Evolutionary conservation across 2,113 vertebrate species (phyloP), one percentile per base, ranked within the genome.

Genomic region (Gymnarchus niloticus): DNA sequence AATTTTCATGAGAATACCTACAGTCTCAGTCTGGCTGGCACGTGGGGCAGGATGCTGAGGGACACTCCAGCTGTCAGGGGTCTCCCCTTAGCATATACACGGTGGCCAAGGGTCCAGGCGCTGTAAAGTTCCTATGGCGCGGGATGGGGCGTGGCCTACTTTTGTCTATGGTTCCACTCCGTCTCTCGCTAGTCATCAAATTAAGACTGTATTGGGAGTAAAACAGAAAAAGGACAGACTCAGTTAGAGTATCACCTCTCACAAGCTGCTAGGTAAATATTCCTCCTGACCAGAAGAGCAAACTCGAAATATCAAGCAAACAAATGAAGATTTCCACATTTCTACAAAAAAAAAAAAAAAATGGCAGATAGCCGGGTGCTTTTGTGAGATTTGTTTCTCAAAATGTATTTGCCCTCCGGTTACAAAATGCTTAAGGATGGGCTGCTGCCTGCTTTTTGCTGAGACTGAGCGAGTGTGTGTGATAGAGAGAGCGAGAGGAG

Each of bases 361-460:
- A 28, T 51, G 85, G 44, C 25, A 12, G 78, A 73, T 33, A 28
- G 19, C n/a, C 80, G 52, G 37, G 21, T 83, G 56, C 23, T 44
- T 57, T 59, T n/a, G 51, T 37, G 48, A 25, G 57, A 5, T 52
- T 86, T 83, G 28, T 73, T 69, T 73, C 78, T 33, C 9, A 41
- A 57, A 37, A 59, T 14, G 69, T 54, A 19, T 81, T 48, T 83
- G 81, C 48, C 77, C 49, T 77, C 59, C 54, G 37, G 49, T 83
- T 84, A 52, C 49, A 21, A n/a, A 59, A 10, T 56, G 83, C 25
- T 81, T 84, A 56, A 51, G n/a, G 2, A 17, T 10, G 54, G 14
- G 51, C 48, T 56, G 81, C 65, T 54, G 81, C 51, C 52, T 57
- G 82, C 69, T 56, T 73, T 73, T 88, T 44, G 19, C 41, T 87